Percentiles rank a stretch among this genome's conserved stretches.
phyloP scores from a whole-genome alignment of 2,113 vertebrate genomes.

The Motacilla alba region DNA sequence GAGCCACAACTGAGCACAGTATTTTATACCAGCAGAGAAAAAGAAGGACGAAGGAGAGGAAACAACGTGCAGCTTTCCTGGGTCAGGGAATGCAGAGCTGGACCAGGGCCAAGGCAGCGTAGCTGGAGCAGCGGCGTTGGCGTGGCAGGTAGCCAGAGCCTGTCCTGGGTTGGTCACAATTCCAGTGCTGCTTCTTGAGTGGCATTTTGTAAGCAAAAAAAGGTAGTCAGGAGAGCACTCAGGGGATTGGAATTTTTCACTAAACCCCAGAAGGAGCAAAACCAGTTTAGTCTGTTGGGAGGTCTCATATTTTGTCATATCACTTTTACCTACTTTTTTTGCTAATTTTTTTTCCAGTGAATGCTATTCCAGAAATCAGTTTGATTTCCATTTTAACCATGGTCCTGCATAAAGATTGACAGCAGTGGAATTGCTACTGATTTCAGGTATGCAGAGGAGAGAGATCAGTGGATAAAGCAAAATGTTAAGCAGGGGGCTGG shows the following conservation, averaged over 20 bases:
- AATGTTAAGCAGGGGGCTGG: fast-evolving
- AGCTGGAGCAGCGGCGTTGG: background rate
- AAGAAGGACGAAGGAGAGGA: background rate
- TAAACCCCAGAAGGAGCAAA: background rate
- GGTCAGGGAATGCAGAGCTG: background rate
- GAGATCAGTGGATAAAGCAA: background rate
- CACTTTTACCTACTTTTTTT: background rate
- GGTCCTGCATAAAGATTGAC: background rate
- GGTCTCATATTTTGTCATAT: background rate
- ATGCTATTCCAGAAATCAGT: background rate
- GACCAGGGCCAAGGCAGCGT: background rate
- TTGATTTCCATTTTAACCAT: background rate
- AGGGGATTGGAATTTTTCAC: background rate
- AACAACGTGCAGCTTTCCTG: background rate
- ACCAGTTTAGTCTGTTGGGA: background rate
- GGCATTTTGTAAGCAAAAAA: background rate
- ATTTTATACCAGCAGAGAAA: background rate
- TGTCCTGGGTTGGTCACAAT: background rate
- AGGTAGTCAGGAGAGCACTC: background rate
- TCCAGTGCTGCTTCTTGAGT: background rate
- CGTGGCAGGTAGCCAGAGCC: background rate
- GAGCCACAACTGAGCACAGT: background rate
- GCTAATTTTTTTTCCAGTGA: background rate
- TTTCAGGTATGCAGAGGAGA: background rate
- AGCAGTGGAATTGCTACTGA: background rate